These are phyloP conservation scores for Mythimna albipuncta DNA, from an alignment of 2,888 invertebrate genomes.

Conservation along the genomic window DNA sequence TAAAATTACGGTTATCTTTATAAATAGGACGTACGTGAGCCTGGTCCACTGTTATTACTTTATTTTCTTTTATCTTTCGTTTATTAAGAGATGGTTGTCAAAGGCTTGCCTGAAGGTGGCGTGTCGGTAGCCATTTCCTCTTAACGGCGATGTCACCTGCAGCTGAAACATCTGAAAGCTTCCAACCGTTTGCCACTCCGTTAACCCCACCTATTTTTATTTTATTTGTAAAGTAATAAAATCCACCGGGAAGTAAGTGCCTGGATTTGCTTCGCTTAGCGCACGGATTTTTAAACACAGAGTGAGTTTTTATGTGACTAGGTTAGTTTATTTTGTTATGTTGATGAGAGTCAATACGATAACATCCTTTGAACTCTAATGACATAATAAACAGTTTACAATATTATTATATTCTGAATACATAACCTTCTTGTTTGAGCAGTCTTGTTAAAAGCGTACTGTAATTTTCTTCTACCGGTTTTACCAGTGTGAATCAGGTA, in stretches of 20 bases:
- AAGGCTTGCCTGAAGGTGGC: constrained; percentile 65
- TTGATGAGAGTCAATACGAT: background rate
- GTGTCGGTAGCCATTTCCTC: constrained; percentile 76
- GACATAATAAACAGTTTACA: background rate
- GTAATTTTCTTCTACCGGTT: no score
- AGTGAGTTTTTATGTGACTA: background rate
- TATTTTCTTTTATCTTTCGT: constrained; percentile 46
- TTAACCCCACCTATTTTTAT: constrained; percentile 74
- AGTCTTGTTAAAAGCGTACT: background rate
- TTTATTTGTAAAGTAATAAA: constrained; percentile 62
- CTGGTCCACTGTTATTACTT: constrained; percentile 31
- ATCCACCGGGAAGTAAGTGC: constrained; percentile 47
- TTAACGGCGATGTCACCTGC: constrained; percentile 76
- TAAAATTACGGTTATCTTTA: no score
- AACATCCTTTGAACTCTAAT: background rate
- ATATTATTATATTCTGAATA: background rate
- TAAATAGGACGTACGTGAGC: background rate
- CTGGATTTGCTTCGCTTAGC: constrained; percentile 32
- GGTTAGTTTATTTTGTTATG: background rate
- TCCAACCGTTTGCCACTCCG: constrained; percentile 82
- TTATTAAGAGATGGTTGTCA: constrained; percentile 53
- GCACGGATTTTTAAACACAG: constrained; percentile 8
- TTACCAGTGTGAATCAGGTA: no score
- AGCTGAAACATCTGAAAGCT: constrained; percentile 82
- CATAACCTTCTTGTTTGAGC: background rate